phyloP scores from a whole-genome alignment of 2,888 invertebrate genomes.

The Dusona sp. region DNA sequence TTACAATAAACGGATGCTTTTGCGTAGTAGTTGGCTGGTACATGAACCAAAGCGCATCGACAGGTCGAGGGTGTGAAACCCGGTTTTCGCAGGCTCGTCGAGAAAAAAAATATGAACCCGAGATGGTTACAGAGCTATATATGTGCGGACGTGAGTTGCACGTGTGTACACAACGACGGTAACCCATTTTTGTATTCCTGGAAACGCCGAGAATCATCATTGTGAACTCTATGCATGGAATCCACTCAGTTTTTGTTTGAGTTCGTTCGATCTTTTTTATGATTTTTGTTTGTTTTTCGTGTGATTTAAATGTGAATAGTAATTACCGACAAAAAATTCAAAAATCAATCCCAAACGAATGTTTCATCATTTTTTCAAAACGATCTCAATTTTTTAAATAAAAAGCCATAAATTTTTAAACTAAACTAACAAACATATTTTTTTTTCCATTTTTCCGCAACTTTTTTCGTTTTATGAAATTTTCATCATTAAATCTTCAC shows the following conservation, averaged over 20 bases:
- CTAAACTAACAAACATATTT: no score
- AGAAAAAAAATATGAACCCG: constrained; percentile 7
- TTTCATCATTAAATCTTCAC: no score
- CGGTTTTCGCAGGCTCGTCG: neutral
- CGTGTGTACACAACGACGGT: neutral
- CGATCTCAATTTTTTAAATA: no score
- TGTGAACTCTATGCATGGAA: neutral
- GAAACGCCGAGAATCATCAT: neutral
- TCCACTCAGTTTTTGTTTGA: neutral
- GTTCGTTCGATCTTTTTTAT: neutral
- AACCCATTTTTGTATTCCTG: neutral
- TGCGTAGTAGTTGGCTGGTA: neutral
- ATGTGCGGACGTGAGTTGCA: neutral
- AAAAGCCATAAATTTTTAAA: no score
- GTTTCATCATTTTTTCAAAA: no score
- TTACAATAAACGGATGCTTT: constrained; percentile 30
- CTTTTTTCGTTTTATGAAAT: no score
- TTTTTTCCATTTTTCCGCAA: no score
- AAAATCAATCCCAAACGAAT: neutral
- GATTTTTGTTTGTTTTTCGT: neutral
- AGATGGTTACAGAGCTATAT: neutral
- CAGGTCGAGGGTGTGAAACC: neutral
- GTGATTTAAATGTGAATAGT: neutral
- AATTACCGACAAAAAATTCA: neutral
- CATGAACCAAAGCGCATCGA: neutral